phyloP scores from a whole-genome alignment of 2,797 vertebrate species.

The Garrulus glandarius region DNA sequence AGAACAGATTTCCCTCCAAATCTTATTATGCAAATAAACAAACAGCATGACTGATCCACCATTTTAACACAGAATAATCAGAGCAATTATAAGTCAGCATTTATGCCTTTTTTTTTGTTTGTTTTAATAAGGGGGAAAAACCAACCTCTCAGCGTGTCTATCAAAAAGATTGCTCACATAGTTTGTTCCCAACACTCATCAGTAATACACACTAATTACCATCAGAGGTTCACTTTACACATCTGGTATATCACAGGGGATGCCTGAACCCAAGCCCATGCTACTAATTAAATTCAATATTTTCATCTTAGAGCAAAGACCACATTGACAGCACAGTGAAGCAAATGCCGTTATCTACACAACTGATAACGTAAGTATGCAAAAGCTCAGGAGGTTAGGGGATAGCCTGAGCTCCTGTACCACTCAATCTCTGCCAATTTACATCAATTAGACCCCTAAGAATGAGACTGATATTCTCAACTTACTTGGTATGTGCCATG shows the following conservation, averaged over 20 bases:
- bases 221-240: neutral
- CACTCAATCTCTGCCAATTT: constrained; percentile 12
- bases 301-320: neutral
- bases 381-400: neutral
- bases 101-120: neutral
- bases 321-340: neutral
- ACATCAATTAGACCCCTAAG: neutral
- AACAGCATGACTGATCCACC: neutral
- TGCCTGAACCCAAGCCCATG: neutral
- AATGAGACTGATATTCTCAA: neutral
- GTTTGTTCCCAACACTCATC: neutral
- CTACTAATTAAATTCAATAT: constrained; percentile 9
- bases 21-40: neutral
- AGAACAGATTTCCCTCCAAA: neutral
- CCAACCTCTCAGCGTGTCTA: neutral
- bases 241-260: neutral
- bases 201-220: neutral
- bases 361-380: constrained; percentile 28
- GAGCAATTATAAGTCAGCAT: neutral
- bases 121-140: rapidly evolving
- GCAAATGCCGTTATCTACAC: constrained; percentile 20
- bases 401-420: neutral
- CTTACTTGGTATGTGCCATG: neutral
- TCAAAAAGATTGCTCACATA: rapidly evolving
- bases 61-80: neutral